Percentiles rank a stretch among this genome's conserved stretches.
Evolutionary conservation across 1,140 invertebrate genomes (phyloP).

Genomic region (Drosophila erecta): DNA sequence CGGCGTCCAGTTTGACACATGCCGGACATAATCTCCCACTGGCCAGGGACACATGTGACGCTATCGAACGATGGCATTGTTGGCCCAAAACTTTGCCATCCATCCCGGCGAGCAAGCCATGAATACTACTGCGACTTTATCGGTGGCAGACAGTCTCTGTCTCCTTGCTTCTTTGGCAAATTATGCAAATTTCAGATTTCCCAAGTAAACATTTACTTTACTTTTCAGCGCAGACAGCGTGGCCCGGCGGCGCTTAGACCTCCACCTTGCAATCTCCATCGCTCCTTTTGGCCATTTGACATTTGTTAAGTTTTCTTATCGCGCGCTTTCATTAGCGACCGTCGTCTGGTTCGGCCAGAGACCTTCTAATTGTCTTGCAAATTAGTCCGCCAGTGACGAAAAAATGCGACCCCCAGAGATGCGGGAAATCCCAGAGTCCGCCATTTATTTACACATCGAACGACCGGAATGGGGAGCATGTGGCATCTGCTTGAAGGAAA

Average conservation of each 20-base stretch:
- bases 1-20: conserved; percentile 77
- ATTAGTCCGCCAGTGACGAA: conserved; percentile 62
- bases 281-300: conserved; percentile 50
- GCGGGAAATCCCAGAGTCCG: conserved; percentile 29
- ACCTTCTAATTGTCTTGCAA: conserved; percentile 83
- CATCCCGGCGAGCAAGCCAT: conserved; percentile 38
- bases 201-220: conserved; percentile 84
- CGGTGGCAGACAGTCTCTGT: conserved; percentile 36
- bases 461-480: conserved; percentile 41
- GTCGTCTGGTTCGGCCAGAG: conserved; percentile 54
- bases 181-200: conserved; percentile 83
- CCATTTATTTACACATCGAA: conserved; percentile 58
- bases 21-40: conserved; percentile 57
- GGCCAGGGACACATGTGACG: conserved; percentile 60
- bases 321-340: conserved; percentile 74
- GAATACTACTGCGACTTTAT: conserved; percentile 72
- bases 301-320: conserved; percentile 77
- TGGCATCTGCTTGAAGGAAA: conserved; percentile 75
- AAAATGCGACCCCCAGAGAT: conserved; percentile 53
- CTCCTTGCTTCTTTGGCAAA: conserved; percentile 53
- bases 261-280: conserved; percentile 18
- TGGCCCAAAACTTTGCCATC: conserved; percentile 14
- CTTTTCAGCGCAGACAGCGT: conserved; percentile 72
- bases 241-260: conserved; percentile 28
- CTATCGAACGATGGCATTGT: conserved; percentile 32